Base-by-base conservation (phyloP, 2,888 invertebrate genomes). In the Choreutis nemorana region DNA sequence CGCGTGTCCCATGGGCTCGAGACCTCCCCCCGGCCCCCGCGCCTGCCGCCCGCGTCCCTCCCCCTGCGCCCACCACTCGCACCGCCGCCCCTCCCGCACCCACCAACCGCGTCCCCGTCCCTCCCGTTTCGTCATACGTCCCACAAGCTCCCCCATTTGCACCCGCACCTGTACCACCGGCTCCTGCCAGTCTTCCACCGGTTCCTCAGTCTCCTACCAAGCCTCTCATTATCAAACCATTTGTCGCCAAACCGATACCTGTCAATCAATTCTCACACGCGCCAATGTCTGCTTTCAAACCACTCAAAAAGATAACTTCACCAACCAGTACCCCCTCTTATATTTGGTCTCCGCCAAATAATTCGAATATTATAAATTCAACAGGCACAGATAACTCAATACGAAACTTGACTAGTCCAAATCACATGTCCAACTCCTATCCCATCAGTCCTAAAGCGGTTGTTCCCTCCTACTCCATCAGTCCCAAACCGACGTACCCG, bases 251-350 rank as follows among this genome's bases (percentile, higher is more conserved):
- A 50, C 84, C 85, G 6, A 63, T 82, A 23, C 82, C 83, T 2
- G 80, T 87, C 1, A 89, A 89, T 52, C 83, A 88, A 43, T 90
- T 90, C 48, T 88, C 86, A 13, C 90, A 90, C 53, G 89, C 89
- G 0, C 87, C 88, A 0, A 83, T 87, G 73, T 89, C 89, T 6
- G 89, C 88, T 3, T 90, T 90, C 48, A 85, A 86, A 40, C 89
- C 87, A 1, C 79, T 75, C 34, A 67, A 75, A 33, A 79, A 65
- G 40, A 64, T 65, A 33, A 50, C 51, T 14, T 78, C 67, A 5
- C 77, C 78, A 3, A 60, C 55, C 4, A 44, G 45, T 13, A 60
- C 65, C 6, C 60, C 63, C 2, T 48, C 67, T 1, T 62, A 61
- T 41, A 48, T 78, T 14, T 78, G 78, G 78, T 70, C 67, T 41